A percentile compares a stretch with the other conserved stretches of the same genome.
phyloP scores from a whole-genome alignment of 2,888 invertebrate genomes.

The Dryomyza anilis region DNA sequence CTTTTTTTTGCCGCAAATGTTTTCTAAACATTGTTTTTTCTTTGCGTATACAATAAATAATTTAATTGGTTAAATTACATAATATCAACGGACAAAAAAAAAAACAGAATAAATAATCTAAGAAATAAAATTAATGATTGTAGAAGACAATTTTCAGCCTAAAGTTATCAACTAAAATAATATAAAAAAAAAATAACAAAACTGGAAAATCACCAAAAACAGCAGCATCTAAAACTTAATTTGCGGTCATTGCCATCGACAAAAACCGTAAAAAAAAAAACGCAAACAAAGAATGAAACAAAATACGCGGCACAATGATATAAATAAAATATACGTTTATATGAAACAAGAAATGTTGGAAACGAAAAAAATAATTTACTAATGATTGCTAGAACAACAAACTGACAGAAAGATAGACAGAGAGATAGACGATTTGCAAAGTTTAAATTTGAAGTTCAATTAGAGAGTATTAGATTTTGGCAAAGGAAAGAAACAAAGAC shows the following conservation, averaged over 20 bases:
- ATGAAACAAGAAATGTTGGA: not conserved
- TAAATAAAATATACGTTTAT: not conserved
- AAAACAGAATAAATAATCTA: too few species aligned
- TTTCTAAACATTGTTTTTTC: too few species aligned
- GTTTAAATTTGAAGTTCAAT: not conserved
- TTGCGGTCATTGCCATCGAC: conserved; percentile 50
- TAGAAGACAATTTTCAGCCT: too few species aligned
- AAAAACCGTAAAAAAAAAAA: not conserved
- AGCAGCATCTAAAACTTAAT: too few species aligned
- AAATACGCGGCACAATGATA: not conserved
- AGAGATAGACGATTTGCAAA: too few species aligned
- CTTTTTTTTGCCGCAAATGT: too few species aligned
- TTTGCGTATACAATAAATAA: too few species aligned
- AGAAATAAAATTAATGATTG: too few species aligned
- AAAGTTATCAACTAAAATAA: too few species aligned
- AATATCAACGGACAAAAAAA: too few species aligned
- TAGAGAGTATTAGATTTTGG: not conserved
- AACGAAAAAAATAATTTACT: not conserved
- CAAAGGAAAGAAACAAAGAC: conserved; percentile 33
- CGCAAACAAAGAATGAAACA: not conserved
- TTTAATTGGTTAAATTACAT: too few species aligned
- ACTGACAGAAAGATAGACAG: not conserved
- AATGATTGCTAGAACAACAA: not conserved
- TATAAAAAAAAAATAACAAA: not conserved
- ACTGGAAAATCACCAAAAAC: not conserved